These are phyloP conservation scores for Euleptes europaea DNA, from an alignment of 2,113 vertebrate species.

Conservation along the genomic window DNA sequence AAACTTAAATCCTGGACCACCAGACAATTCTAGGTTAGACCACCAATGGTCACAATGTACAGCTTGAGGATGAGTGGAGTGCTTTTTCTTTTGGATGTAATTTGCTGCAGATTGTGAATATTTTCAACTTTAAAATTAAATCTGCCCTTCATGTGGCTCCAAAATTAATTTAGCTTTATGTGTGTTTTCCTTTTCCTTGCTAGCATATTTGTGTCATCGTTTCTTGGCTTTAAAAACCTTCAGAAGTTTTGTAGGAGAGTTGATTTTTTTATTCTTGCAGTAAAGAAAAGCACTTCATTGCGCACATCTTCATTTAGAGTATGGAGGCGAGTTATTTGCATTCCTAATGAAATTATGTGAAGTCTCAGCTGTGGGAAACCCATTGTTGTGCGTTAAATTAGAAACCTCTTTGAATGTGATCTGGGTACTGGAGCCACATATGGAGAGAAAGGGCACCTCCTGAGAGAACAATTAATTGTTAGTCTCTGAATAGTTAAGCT, in stretches of 20 bases:
- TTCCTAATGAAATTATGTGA: conserved; percentile 56
- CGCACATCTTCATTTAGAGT: conserved; percentile 23
- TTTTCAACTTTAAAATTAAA: neutral
- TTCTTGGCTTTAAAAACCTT: conserved; percentile 35
- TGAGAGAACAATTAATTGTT: conserved; percentile 48
- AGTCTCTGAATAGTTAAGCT: conserved; percentile 42
- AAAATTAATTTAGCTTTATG: conserved; percentile 19
- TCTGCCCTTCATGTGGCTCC: neutral
- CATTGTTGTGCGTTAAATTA: conserved; percentile 52
- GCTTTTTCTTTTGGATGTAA: neutral
- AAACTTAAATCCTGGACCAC: neutral
- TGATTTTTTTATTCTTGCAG: neutral
- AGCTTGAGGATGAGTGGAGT: neutral
- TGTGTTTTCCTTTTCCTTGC: neutral
- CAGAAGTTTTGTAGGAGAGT: neutral
- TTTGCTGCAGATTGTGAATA: neutral
- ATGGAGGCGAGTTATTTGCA: conserved; percentile 54
- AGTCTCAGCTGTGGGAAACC: conserved; percentile 60
- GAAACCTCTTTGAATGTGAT: conserved; percentile 57
- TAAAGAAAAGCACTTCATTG: conserved; percentile 23
- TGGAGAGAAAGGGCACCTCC: conserved; percentile 54
- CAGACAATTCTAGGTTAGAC: neutral
- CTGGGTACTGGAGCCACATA: conserved; percentile 50
- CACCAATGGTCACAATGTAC: neutral
- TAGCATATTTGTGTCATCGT: neutral